A percentile compares a stretch with the other conserved stretches of the same genome.
phyloP scores from a whole-genome alignment of 2,113 vertebrate species.

The Odocoileus virginianus region DNA sequence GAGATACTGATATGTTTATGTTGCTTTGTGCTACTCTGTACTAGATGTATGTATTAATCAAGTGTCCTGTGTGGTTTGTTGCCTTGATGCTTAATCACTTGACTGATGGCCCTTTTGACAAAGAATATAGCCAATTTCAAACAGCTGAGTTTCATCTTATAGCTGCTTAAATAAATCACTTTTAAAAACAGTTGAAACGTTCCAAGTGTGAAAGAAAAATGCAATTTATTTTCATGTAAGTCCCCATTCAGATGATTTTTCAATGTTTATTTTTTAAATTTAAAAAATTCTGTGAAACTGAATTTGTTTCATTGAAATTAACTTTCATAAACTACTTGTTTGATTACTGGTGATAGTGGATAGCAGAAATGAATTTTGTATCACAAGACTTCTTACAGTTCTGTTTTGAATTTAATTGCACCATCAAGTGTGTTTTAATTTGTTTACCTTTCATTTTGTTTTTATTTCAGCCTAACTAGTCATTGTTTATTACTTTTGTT shows the following conservation, averaged over 20 bases:
- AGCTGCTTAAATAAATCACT: constrained; percentile 24
- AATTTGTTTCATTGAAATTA: neutral
- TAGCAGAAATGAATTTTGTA: constrained; percentile 26
- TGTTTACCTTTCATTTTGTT: constrained; percentile 1
- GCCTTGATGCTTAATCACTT: constrained; percentile 33
- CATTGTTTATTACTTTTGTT: neutral
- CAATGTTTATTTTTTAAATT: constrained; percentile 23
- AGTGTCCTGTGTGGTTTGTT: neutral
- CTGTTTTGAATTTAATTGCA: neutral
- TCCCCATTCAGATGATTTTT: constrained; percentile 20
- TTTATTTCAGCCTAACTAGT: neutral
- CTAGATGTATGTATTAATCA: neutral
- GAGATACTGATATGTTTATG: neutral
- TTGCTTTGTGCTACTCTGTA: neutral
- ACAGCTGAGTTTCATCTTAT: neutral
- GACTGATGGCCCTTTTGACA: constrained; percentile 32
- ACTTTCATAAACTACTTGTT: constrained; percentile 27
- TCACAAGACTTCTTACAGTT: neutral
- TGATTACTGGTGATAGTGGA: constrained; percentile 23
- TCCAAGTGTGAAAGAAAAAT: constrained; percentile 25
- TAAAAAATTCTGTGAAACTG: neutral
- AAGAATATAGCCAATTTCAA: constrained; percentile 40
- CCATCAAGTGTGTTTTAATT: neutral
- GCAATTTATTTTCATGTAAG: neutral
- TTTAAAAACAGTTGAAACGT: constrained; percentile 25